A percentile compares a stretch with the other conserved stretches of the same genome.
Evolutionary conservation across 2,113 vertebrate genomes (phyloP).

Genomic region (Elgaria multicarinata): DNA sequence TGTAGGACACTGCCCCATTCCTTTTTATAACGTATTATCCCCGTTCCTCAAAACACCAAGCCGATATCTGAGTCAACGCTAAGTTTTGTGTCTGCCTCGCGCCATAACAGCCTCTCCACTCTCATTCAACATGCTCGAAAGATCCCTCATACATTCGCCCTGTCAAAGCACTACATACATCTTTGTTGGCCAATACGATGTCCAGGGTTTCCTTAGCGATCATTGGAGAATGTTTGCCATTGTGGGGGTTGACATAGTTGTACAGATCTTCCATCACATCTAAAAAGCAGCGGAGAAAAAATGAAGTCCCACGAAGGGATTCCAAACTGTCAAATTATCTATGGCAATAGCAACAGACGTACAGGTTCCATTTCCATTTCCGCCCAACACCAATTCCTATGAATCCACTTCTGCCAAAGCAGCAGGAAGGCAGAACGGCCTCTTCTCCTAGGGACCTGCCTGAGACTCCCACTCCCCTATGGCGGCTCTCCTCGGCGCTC

Average conservation of each 20-base stretch:
- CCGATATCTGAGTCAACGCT: too few species aligned
- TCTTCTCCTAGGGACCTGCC: too few species aligned
- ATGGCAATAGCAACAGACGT: neutral
- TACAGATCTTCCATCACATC: conserved; percentile 97
- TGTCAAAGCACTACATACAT: conserved; percentile 75
- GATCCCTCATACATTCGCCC: neutral
- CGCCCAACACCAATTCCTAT: neutral
- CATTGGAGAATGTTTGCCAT: conserved; percentile 91
- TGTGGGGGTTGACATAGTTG: conserved; percentile 91
- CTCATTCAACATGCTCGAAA: neutral
- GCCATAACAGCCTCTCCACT: rapidly evolving
- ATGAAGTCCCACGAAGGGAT: neutral
- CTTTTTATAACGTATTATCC: neutral
- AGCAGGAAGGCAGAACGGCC: neutral
- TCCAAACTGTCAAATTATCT: too few species aligned
- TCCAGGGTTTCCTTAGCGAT: conserved; percentile 90
- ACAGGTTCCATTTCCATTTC: neutral
- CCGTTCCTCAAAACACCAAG: neutral
- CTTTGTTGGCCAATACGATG: conserved; percentile 90
- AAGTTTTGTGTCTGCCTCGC: too few species aligned
- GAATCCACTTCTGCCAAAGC: neutral
- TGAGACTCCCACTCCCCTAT: neutral
- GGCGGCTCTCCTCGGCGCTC: neutral
- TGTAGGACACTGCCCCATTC: neutral
- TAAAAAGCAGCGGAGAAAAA: conserved; percentile 56